phyloP scores from a whole-genome alignment of 2,797 vertebrate genomes.

The Prionace glauca region DNA sequence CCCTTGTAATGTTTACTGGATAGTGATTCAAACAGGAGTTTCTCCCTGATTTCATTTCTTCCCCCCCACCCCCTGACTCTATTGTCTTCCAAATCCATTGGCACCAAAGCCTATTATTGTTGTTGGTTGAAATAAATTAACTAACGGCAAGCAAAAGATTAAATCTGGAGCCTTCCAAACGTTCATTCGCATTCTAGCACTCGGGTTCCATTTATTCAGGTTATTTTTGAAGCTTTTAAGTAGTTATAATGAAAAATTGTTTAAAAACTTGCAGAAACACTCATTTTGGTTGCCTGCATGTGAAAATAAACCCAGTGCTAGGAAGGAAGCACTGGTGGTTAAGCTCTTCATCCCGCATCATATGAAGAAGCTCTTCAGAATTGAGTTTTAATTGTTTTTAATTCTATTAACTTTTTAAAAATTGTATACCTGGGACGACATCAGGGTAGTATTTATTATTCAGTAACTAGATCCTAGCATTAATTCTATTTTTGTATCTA shows the following conservation, averaged over 20 bases:
- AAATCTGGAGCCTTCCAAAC: background rate
- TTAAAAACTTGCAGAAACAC: background rate
- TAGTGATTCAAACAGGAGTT: background rate
- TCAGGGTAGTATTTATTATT: background rate
- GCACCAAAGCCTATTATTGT: background rate
- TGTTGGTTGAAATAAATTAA: background rate
- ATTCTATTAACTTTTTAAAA: background rate
- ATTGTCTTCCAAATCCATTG: background rate
- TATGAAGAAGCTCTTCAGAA: background rate
- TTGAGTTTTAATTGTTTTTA: background rate
- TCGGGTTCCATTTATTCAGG: background rate
- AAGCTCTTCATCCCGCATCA: background rate
- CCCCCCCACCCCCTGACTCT: too few species aligned
- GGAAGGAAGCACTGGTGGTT: background rate
- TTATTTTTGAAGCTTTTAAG: background rate
- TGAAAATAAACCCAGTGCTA: background rate
- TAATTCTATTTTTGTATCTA: background rate
- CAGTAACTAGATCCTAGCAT: slow-evolving; percentile 18
- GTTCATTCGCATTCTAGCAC: background rate
- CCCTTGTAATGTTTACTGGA: background rate
- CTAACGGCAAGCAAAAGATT: background rate
- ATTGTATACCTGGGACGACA: slow-evolving; percentile 1
- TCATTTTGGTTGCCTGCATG: background rate
- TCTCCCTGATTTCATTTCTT: background rate
- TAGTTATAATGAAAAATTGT: background rate